Conservation (phyloP, 2,888 invertebrate species). For the Noctua comes region DNA sequence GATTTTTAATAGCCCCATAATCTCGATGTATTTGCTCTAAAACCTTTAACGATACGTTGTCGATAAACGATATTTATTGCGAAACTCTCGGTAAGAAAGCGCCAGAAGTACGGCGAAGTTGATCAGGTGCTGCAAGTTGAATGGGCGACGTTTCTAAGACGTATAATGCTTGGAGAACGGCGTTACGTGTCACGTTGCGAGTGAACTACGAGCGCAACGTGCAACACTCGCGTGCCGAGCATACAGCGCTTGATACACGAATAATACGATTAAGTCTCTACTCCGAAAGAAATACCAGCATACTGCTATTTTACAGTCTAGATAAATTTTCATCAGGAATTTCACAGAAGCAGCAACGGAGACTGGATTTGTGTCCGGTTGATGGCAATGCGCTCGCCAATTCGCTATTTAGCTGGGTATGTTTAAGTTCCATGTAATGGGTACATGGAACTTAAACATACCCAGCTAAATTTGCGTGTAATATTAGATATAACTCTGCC, state of each 20-base stretch:
- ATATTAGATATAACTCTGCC: background rate
- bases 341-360: background rate
- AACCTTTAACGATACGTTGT: constrained; percentile 18
- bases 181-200: constrained; percentile 51
- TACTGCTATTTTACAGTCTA: constrained; percentile 5
- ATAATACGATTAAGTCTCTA: constrained; percentile 35
- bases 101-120: constrained; percentile 33
- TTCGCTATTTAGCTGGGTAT: no score
- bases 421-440: no score
- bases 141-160: constrained; percentile 50
- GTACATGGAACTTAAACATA: background rate
- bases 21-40: background rate
- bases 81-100: constrained; percentile 24
- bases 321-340: constrained; percentile 4
- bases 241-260: constrained; percentile 53
- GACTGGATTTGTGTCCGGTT: background rate
- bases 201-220: constrained; percentile 55
- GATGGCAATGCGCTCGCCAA: background rate
- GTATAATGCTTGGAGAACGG: constrained; percentile 42
- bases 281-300: constrained; percentile 16
- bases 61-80: constrained; percentile 33
- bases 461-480: background rate
- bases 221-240: constrained; percentile 55
- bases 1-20: constrained; percentile 7
- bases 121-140: constrained; percentile 55